Conservation (phyloP, 2,797 vertebrate species). For the Oreochromis mossambicus region DNA sequence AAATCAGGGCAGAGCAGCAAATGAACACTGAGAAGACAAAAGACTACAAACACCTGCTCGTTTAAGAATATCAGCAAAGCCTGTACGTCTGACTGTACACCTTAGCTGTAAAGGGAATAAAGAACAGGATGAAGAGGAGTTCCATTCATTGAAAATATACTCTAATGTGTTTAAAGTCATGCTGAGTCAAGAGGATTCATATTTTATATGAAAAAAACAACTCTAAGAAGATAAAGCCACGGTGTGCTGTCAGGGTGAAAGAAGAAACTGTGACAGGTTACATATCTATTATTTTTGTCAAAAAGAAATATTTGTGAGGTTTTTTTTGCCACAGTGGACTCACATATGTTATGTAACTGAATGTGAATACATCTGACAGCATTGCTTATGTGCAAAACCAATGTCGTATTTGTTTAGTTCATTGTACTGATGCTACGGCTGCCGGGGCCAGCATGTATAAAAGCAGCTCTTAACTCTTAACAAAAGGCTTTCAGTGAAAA, state of each 20-base stretch:
- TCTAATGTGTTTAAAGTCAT: neutral
- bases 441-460: neutral
- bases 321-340: neutral
- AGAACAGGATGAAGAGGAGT: neutral
- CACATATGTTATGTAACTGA: neutral
- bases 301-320: neutral
- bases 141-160: neutral
- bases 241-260: fast-evolving
- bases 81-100: neutral
- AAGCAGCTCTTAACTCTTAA: neutral
- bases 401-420: neutral
- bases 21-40: neutral
- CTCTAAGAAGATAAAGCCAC: neutral
- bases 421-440: neutral
- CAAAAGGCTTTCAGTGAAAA: neutral
- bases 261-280: neutral
- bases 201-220: neutral
- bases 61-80: neutral
- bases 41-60: neutral
- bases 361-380: neutral
- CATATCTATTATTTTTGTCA: neutral
- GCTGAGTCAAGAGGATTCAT: neutral
- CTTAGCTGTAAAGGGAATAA: neutral
- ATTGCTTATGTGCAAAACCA: neutral
- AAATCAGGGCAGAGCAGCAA: neutral